phyloP scores from a whole-genome alignment of 1,140 invertebrate genomes.

The Drosophila suzukii region DNA sequence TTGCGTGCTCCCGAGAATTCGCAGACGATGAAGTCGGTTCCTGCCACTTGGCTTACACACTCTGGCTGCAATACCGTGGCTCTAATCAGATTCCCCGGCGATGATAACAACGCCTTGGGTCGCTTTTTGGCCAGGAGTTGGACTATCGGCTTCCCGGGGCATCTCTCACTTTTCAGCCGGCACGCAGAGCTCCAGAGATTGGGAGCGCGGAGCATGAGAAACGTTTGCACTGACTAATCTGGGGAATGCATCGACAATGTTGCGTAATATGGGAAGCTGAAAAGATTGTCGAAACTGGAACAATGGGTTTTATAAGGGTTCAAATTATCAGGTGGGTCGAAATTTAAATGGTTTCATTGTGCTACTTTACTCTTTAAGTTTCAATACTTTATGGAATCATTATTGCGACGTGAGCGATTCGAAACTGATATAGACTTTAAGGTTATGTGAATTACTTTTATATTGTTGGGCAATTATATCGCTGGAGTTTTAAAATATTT shows the following conservation, averaged over 20 bases:
- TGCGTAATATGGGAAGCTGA: slow-evolving; percentile 52
- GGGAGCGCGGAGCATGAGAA: slow-evolving; percentile 58
- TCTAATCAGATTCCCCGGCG: slow-evolving; percentile 51
- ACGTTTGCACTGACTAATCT: slow-evolving; percentile 67
- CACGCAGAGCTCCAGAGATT: slow-evolving; percentile 53
- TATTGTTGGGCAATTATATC: too few species aligned
- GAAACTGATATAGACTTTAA: too few species aligned
- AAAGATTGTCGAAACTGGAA: slow-evolving; percentile 4
- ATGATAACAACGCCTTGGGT: slow-evolving; percentile 60
- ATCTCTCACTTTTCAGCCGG: slow-evolving; percentile 46
- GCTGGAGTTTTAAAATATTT: too few species aligned
- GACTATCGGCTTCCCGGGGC: slow-evolving; percentile 36
- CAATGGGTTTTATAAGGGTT: background rate
- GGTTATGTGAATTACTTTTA: too few species aligned
- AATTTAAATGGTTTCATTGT: background rate
- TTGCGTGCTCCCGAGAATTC: slow-evolving; percentile 58
- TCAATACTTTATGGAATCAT: background rate
- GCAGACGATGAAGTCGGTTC: slow-evolving; percentile 29
- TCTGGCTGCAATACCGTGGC: slow-evolving; percentile 28
- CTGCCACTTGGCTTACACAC: slow-evolving; percentile 77
- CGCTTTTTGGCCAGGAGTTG: slow-evolving; percentile 49
- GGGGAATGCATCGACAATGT: slow-evolving; percentile 54
- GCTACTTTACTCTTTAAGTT: background rate
- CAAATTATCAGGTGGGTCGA: background rate
- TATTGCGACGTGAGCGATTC: too few species aligned